These are phyloP conservation scores for Drosophila mayaguana DNA, from an alignment of 2,888 invertebrate genomes.

Conservation along the genomic window DNA sequence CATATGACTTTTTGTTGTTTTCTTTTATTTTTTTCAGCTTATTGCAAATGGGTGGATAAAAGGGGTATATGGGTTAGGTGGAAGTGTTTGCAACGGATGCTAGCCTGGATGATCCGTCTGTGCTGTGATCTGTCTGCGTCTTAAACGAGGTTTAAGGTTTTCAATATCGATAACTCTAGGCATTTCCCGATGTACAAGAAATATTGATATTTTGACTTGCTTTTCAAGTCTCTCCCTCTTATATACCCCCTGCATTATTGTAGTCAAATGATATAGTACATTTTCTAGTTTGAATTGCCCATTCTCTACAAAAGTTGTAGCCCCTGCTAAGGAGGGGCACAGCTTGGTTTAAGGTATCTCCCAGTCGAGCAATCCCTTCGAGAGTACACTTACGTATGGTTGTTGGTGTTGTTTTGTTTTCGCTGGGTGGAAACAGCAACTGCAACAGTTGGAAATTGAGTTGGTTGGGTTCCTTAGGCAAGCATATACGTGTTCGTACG, in stretches of 20 bases:
- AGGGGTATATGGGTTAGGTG: not conserved
- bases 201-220: too few relatives aligned
- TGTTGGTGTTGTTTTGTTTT: not conserved
- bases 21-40: constrained; percentile 5
- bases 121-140: too few relatives aligned
- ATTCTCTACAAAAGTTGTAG: not conserved
- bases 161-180: too few relatives aligned
- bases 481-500: constrained; percentile 13
- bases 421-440: constrained; percentile 2
- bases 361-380: not conserved
- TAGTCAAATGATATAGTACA: too few relatives aligned
- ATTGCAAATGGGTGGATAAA: not conserved
- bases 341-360: not conserved
- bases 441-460: constrained; percentile 1
- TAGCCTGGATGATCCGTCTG: too few relatives aligned
- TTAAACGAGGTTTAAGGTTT: too few relatives aligned
- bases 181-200: too few relatives aligned
- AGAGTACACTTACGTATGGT: not conserved
- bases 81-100: not conserved
- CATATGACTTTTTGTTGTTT: constrained; percentile 41
- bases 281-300: too few relatives aligned
- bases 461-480: constrained; percentile 14
- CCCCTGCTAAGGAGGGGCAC: too few relatives aligned
- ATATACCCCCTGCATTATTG: too few relatives aligned
- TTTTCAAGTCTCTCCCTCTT: too few relatives aligned